Percentiles rank a stretch among this genome's conserved stretches.
phyloP scores from a whole-genome alignment of 2,888 invertebrate species.

The Quadriops clusia region DNA sequence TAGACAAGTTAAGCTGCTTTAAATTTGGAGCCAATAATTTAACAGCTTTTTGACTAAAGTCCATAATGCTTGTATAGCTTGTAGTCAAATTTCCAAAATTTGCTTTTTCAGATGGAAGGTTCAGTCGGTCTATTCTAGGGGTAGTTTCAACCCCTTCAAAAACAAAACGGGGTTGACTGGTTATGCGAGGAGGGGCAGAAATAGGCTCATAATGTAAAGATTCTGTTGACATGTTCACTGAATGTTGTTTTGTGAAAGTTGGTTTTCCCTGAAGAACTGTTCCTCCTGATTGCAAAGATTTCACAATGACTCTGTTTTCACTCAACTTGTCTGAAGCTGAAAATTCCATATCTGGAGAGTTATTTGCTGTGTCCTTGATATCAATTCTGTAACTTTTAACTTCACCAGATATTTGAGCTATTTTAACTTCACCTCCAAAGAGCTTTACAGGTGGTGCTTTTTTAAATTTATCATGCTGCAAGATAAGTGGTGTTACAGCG shows the following conservation, averaged over 20 bases:
- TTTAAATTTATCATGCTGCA: slow-evolving; percentile 25
- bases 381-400: slow-evolving; percentile 44
- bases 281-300: slow-evolving; percentile 72
- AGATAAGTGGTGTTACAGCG: slow-evolving; percentile 26
- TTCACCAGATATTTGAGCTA: slow-evolving; percentile 55
- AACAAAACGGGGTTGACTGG: slow-evolving; percentile 18
- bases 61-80: slow-evolving; percentile 32
- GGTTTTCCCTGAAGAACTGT: slow-evolving; percentile 43
- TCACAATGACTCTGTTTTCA: slow-evolving; percentile 59
- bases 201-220: slow-evolving; percentile 29
- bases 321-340: slow-evolving; percentile 31
- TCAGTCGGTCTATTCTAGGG: not conserved
- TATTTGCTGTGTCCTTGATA: slow-evolving; percentile 26
- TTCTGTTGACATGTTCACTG: slow-evolving; percentile 23
- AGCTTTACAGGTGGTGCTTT: slow-evolving; percentile 46
- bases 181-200: slow-evolving; percentile 27
- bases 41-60: slow-evolving; percentile 36
- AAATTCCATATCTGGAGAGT: slow-evolving; percentile 19
- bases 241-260: slow-evolving; percentile 20
- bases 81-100: slow-evolving; percentile 13
- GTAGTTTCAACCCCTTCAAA: slow-evolving; percentile 7
- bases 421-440: slow-evolving; percentile 70
- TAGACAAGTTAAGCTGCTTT: slow-evolving; percentile 30
- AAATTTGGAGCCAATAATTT: slow-evolving; percentile 35
- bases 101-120: not conserved